Percentiles rank a stretch among this genome's conserved stretches.
These are phyloP conservation scores for Oegoconia quadripuncta DNA, from an alignment of 2,888 invertebrate genomes.

Conservation along the genomic window DNA sequence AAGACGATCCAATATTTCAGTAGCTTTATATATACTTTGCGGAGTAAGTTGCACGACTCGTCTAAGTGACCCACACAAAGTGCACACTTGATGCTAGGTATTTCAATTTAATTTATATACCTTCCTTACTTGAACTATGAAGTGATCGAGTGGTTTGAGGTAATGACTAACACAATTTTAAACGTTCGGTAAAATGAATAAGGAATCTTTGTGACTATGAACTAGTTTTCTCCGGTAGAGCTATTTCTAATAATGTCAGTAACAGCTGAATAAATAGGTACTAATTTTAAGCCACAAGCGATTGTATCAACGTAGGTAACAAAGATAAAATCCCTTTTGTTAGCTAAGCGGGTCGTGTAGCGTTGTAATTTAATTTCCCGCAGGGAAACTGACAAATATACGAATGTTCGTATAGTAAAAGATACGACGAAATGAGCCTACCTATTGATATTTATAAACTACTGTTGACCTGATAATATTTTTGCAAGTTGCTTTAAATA, in stretches of 20 bases:
- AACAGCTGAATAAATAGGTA: too few relatives aligned
- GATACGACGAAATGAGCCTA: too few relatives aligned
- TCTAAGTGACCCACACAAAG: slow-evolving; percentile 32
- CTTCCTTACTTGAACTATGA: slow-evolving; percentile 15
- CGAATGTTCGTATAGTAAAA: too few relatives aligned
- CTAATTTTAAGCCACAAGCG: too few relatives aligned
- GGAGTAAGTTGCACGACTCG: slow-evolving; percentile 26
- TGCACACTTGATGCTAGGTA: slow-evolving; percentile 15
- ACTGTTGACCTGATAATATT: too few relatives aligned
- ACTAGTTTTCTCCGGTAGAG: slow-evolving; percentile 40
- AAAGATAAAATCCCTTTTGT: too few relatives aligned
- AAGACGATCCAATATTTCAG: slow-evolving; percentile 22
- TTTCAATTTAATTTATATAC: slow-evolving; percentile 26
- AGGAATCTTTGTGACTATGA: slow-evolving; percentile 34
- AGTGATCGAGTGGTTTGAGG: slow-evolving; percentile 26
- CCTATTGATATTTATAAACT: too few relatives aligned
- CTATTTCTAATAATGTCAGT: too few relatives aligned
- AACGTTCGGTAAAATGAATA: slow-evolving; percentile 45
- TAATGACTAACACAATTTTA: slow-evolving; percentile 37
- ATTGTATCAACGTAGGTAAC: too few relatives aligned
- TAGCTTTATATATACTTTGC: slow-evolving; percentile 1
- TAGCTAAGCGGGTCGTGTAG: too few relatives aligned
- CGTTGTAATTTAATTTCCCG: too few relatives aligned
- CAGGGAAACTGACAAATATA: too few relatives aligned
- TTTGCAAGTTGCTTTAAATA: not conserved